Conservation (phyloP, 2,113 vertebrate species). For the Pollimyrus isidori region DNA sequence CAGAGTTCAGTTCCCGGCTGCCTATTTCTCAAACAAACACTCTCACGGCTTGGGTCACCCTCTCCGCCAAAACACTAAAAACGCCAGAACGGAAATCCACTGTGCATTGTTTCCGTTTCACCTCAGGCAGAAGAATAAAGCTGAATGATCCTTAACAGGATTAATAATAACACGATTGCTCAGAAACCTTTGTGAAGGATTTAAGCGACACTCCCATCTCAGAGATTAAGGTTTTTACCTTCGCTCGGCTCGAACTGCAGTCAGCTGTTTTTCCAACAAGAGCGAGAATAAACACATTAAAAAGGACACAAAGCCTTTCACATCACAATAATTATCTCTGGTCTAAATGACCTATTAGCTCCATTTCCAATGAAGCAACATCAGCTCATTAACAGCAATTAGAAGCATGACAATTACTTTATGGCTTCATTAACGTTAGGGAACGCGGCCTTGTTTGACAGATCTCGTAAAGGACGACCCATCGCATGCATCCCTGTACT, state of each 20-base stretch:
- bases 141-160: background rate
- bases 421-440: background rate
- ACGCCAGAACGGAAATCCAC: background rate
- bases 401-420: background rate
- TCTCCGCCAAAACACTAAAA: background rate
- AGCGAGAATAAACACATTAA: background rate
- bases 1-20: background rate
- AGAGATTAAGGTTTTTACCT: background rate
- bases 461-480: background rate
- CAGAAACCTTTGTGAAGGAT: background rate
- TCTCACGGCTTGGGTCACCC: background rate
- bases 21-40: background rate
- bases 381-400: slow-evolving; percentile 10
- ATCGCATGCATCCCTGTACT: background rate
- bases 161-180: background rate
- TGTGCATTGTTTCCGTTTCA: background rate
- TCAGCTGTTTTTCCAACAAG: background rate
- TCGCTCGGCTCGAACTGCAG: background rate
- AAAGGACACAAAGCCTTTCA: background rate
- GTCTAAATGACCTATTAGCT: slow-evolving; percentile 9
- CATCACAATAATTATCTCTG: background rate
- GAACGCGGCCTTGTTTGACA: background rate
- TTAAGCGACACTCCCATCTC: background rate
- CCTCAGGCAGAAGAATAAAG: background rate
- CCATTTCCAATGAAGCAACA: background rate